Percentiles rank a stretch among this genome's conserved stretches.
Conservation (phyloP, 2,888 invertebrate genomes). For the Pelosia muscerda region DNA sequence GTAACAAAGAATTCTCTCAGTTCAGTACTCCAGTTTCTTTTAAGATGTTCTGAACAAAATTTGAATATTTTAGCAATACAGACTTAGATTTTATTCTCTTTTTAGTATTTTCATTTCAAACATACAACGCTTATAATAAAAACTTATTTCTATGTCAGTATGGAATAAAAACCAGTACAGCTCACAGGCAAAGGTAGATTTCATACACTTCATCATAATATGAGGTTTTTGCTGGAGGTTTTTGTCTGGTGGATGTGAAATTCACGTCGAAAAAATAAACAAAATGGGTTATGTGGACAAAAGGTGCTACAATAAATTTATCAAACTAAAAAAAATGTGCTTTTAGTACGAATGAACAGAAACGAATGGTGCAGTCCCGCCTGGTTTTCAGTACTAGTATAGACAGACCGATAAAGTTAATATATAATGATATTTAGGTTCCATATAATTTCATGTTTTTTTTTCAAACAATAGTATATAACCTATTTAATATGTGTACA, state of each 20-base stretch:
- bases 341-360: not conserved
- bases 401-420: no score
- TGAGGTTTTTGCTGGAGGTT: not conserved
- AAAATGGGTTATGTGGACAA: not conserved
- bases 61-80: not conserved
- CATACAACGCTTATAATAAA: not conserved
- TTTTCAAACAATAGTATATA: no score
- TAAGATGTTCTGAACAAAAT: not conserved
- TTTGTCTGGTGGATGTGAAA: not conserved
- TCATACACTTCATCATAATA: not conserved
- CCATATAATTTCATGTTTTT: no score
- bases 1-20: not conserved
- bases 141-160: not conserved
- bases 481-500: no score
- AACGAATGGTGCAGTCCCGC: no score
- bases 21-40: not conserved
- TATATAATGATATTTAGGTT: no score
- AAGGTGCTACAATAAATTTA: not conserved
- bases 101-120: not conserved
- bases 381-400: no score
- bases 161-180: not conserved
- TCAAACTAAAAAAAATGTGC: not conserved
- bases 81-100: not conserved
- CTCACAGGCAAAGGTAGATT: not conserved
- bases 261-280: not conserved